Conservation (phyloP, 2,888 invertebrate genomes). For the Aporophyla lueneburgensis region DNA sequence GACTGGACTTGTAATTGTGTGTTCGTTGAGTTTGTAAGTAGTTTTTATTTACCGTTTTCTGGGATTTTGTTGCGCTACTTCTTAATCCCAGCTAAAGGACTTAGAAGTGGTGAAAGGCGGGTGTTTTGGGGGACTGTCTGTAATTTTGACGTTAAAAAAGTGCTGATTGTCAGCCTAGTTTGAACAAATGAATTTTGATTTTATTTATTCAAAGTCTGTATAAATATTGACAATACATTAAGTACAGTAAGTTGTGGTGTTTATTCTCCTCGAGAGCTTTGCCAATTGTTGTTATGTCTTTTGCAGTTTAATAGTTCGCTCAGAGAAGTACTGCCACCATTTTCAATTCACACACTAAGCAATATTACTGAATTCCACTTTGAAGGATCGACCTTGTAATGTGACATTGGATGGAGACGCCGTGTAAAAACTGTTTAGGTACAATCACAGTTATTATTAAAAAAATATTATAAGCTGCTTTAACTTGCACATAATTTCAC, state of each 20-base stretch:
- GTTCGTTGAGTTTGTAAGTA: not conserved
- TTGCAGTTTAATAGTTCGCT: not conserved
- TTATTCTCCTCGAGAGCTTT: not conserved
- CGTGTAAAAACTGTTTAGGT: not conserved
- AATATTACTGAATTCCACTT: not conserved
- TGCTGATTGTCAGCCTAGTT: no score
- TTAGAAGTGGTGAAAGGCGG: no score
- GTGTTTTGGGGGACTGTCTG: no score
- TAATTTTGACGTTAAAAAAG: no score
- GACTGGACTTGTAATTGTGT: slow-evolving; percentile 33
- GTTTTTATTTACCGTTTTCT: not conserved
- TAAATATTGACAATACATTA: not conserved
- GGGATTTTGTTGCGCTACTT: no score
- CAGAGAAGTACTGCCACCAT: not conserved
- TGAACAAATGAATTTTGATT: no score
- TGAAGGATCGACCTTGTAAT: not conserved
- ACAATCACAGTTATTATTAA: not conserved
- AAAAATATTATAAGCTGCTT: no score
- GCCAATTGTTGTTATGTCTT: not conserved
- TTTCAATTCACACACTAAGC: not conserved
- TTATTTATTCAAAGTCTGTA: not conserved
- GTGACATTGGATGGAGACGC: not conserved
- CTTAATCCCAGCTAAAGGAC: no score
- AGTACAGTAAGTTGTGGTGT: not conserved
- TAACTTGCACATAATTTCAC: no score